These are phyloP conservation scores for Eupithecia dodoneata DNA, from an alignment of 2,888 invertebrate genomes.

Conservation along the genomic window DNA sequence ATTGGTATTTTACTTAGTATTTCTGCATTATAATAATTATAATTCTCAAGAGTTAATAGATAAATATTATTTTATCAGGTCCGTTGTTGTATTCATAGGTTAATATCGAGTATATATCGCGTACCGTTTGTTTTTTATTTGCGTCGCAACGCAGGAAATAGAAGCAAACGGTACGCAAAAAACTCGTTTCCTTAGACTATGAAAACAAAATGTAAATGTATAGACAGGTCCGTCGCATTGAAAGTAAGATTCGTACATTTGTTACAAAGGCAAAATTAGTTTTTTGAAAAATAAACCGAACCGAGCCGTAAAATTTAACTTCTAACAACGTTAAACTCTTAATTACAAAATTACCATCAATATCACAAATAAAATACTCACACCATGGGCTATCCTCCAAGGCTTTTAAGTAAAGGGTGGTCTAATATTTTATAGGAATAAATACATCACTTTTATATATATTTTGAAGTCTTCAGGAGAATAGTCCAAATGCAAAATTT, in stretches of 20 bases:
- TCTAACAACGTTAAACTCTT: conserved; percentile 80
- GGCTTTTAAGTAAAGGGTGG: not conserved
- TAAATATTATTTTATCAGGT: conserved; percentile 8
- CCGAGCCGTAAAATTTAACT: conserved; percentile 74
- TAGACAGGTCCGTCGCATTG: conserved; percentile 26
- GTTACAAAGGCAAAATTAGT: conserved; percentile 31
- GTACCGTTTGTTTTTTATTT: not conserved
- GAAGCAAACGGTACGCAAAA: not conserved
- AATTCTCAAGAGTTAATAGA: not conserved
- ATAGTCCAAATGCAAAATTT: conserved; percentile 38
- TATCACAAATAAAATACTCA: conserved; percentile 80
- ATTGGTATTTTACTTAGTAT: not conserved
- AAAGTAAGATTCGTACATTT: conserved; percentile 31
- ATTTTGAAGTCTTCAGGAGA: conserved; percentile 6
- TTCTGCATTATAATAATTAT: not conserved
- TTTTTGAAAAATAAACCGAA: conserved; percentile 50
- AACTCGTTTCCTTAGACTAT: not conserved
- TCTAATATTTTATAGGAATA: not conserved
- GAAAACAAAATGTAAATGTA: not conserved
- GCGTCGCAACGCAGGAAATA: not conserved
- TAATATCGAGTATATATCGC: not conserved
- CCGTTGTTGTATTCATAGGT: not conserved
- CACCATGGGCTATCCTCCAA: conserved; percentile 40
- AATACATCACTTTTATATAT: not conserved
- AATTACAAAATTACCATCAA: conserved; percentile 80